Percentiles rank a stretch among this genome's conserved stretches.
phyloP scores from a whole-genome alignment of 2,113 vertebrate species.

The Calyptomena viridis region DNA sequence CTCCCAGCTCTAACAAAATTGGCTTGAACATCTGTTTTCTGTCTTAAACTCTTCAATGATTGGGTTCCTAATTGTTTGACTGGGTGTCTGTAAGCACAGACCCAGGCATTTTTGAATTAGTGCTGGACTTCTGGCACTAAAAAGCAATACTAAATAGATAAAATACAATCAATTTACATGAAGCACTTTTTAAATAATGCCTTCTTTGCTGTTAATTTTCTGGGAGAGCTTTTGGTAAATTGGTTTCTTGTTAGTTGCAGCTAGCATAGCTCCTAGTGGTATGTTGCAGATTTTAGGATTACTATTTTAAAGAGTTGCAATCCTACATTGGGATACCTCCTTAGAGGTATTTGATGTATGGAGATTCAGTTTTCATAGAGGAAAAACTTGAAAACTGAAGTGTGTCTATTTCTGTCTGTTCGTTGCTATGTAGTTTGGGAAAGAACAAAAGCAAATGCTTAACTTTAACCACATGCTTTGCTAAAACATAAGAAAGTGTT shows the following conservation, averaged over 20 bases:
- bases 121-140: slow-evolving; percentile 1
- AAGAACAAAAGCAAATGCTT: slow-evolving; percentile 1
- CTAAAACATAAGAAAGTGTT: background rate
- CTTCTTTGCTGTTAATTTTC: background rate
- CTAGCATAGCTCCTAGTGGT: background rate
- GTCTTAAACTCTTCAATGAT: slow-evolving; percentile 45
- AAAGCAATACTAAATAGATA: background rate
- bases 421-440: background rate
- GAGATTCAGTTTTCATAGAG: background rate
- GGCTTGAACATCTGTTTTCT: slow-evolving; percentile 57
- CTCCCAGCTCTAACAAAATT: slow-evolving; percentile 36
- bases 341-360: background rate
- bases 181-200: background rate
- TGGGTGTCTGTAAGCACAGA: background rate
- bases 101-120: background rate
- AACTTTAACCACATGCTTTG: background rate
- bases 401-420: background rate
- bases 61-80: slow-evolving; percentile 34
- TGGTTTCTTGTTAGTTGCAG: background rate
- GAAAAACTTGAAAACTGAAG: background rate
- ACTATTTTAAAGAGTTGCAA: background rate
- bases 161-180: background rate
- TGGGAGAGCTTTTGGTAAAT: background rate
- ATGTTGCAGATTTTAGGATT: background rate
- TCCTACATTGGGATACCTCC: background rate